Base-by-base conservation (phyloP, 2,888 invertebrate species). In the Himalopsyche kuldschensis region DNA sequence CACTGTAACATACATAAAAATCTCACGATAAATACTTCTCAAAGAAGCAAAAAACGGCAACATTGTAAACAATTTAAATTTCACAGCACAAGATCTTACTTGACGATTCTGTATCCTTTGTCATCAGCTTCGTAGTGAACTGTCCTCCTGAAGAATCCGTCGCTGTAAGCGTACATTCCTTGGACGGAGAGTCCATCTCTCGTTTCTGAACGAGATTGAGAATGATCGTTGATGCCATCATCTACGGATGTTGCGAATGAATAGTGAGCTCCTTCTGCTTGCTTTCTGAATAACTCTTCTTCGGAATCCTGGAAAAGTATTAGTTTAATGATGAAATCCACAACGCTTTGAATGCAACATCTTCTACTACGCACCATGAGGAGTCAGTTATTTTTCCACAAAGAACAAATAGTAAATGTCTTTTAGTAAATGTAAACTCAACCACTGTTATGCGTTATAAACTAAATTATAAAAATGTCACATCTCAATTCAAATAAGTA, bases 51-150 rank as follows among this genome's bases (percentile, higher is more conserved):
- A n/a, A n/a, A n/a, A n/a, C n/a, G n/a, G n/a, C n/a, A n/a, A n/a
- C n/a, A n/a, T n/a, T n/a, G n/a, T n/a, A n/a, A n/a, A n/a, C n/a
- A n/a, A n/a, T n/a, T n/a, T n/a, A n/a, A n/a, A n/a, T n/a, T n/a
- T n/a, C n/a, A n/a, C n/a, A n/a, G n/a, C n/a, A n/a, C n/a, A n/a
- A n/a, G 6, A 2, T 88, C 89, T 90, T 88, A 92, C 92, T 91
- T 91, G 41, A 91, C 88, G 17, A 94, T 90, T 87, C 94, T 89
- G 88, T 93, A 94, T 82, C 94, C 94, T 84, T 92, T 91, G 87
- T 93, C 91, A 88, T 94, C 94, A 87, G 94, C 94, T 81, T 90
- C 90, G 87, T 94, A 94, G 86, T 91, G 89, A 0, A 93, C 92
- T 0, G 91, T 93, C 20, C 93, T 90, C 86, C 89, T 89, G 86